Evolutionary conservation across 2,888 invertebrate genomes (phyloP), one percentile per base, ranked within the genome.

Genomic region (Trachelus troglodyta): DNA sequence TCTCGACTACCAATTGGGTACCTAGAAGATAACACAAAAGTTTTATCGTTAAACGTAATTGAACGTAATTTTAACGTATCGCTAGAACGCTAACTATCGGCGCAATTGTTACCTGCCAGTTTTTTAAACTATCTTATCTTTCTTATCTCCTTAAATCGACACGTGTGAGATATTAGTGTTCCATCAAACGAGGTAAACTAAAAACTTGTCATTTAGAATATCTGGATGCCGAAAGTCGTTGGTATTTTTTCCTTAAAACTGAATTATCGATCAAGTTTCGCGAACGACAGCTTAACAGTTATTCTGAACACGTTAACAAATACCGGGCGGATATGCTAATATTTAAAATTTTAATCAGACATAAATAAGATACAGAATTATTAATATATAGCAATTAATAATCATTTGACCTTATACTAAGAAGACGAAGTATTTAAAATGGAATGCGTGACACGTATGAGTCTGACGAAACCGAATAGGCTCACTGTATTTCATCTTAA

Each of bases 1-100:
- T 93, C 92, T 76, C 95, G 92, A 68, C 94, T 94, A 9, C 95
- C 95, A 79, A 98, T 94, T 4, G 96, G 94, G 92, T 98, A 98
- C 89, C 97, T 97, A 89, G 56, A 56, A 56, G 23, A 23, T 56
- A 23, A 9, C 9, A 9, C 9, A 56, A 56, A 56, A 6, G 23
- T 4, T 56, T 56, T 56, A 56, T 56, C 56, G 23, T 56, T 9
- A 56, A 56, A 56, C 56, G 23, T 56, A 23, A 56, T 56, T 9
- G 9, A 56, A 9, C 56, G 23, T 56, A 23, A 56, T 56, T 23
- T 0, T 23, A 56, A 23, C 56, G 23, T 56, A 56, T 56, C 9
- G 56, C 23, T 2, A 23, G 23, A 23, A 56, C 23, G 56, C 23
- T 56, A 56, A 56, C 56, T 56, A 23, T 56, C 1, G 56, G 9